Percentiles rank a stretch among this genome's conserved stretches.
Conservation (phyloP, 2,888 invertebrate species). For the Acrobasis repandana region DNA sequence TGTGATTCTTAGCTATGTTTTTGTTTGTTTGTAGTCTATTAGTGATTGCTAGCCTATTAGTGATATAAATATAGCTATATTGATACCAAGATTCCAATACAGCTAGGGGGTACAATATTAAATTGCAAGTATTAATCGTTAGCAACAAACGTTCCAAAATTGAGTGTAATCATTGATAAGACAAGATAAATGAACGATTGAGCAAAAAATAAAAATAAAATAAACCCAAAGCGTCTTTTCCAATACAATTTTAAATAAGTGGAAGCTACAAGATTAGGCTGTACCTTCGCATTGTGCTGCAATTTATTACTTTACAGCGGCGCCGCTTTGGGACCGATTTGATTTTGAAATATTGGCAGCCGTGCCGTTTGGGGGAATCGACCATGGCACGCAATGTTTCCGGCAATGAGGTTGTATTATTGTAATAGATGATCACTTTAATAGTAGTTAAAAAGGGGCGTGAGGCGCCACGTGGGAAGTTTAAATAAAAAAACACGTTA, state of each 20-base stretch:
- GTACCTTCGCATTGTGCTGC: constrained; percentile 24
- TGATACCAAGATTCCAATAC: too few species aligned
- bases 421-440: constrained; percentile 9
- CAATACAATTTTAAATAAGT: constrained; percentile 20
- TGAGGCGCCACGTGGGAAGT: too few species aligned
- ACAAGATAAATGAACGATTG: constrained; percentile 8
- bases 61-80: too few species aligned
- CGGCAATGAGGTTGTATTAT: constrained; percentile 4
- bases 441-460: too few species aligned
- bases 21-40: too few species aligned
- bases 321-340: constrained; percentile 53
- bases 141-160: background rate
- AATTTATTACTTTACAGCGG: constrained; percentile 58
- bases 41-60: too few species aligned
- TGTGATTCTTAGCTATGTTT: too few species aligned
- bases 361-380: constrained; percentile 44
- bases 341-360: constrained; percentile 63
- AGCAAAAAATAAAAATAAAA: constrained; percentile 1
- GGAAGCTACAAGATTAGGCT: constrained; percentile 16
- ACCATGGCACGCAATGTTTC: constrained; percentile 36
- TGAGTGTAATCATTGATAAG: background rate
- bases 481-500: too few species aligned
- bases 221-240: constrained; percentile 2
- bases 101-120: too few species aligned
- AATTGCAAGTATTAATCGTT: too few species aligned